Conservation (phyloP, 2,888 invertebrate species). For the Habroteleia sp. region DNA sequence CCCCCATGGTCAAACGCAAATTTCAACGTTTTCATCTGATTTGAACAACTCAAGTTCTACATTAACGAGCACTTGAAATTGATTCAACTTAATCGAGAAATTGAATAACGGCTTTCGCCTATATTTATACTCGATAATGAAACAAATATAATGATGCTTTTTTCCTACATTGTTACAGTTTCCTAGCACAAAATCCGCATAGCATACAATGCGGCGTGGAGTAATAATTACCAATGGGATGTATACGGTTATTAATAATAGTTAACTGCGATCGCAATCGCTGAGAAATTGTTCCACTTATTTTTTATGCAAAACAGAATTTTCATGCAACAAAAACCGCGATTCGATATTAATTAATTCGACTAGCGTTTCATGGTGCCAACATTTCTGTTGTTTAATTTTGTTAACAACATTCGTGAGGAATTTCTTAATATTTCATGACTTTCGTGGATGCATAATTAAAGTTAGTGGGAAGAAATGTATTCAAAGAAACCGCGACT, state of each 20-base stretch:
- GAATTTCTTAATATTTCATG: not conserved
- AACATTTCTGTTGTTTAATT: not conserved
- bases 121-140: conserved; percentile 17
- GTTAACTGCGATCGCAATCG: conserved; percentile 14
- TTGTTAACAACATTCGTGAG: conserved; percentile 2
- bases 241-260: conserved; percentile 20
- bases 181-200: conserved; percentile 1
- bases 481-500: conserved; percentile 74
- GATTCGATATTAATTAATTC: conserved; percentile 21
- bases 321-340: conserved; percentile 16
- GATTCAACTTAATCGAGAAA: conserved; percentile 15
- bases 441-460: conserved; percentile 73
- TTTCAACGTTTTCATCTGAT: conserved; percentile 43
- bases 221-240: conserved; percentile 32
- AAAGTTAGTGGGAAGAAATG: conserved; percentile 67
- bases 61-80: conserved; percentile 29
- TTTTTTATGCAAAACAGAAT: conserved; percentile 33
- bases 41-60: conserved; percentile 26
- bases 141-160: conserved; percentile 13
- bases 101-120: conserved; percentile 2
- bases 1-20: conserved; percentile 40
- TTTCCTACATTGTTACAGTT: conserved; percentile 35
- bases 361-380: not conserved
- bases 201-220: conserved; percentile 16
- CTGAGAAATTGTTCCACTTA: conserved; percentile 43